Evolutionary conservation across 1,140 invertebrate species (phyloP).

Genomic region (Ceratina calcarata): DNA sequence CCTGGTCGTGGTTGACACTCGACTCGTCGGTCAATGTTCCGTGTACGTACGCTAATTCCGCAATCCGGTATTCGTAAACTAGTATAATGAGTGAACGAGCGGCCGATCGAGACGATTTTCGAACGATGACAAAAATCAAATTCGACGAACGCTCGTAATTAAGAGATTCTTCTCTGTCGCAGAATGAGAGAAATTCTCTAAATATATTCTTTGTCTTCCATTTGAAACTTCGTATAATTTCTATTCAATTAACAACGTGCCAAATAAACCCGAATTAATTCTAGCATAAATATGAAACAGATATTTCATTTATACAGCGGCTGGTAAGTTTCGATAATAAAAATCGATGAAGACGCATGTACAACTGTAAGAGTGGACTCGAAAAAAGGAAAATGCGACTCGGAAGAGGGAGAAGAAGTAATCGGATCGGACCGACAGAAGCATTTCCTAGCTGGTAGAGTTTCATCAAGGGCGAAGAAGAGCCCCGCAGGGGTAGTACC

Average conservation of each 20-base stretch:
- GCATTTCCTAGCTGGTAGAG: not conserved
- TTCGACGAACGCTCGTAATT: not conserved
- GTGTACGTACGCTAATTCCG: not conserved
- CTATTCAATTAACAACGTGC: no score
- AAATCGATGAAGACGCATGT: not conserved
- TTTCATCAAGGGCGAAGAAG: slow-evolving; percentile 13
- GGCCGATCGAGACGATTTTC: not conserved
- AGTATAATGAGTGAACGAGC: not conserved
- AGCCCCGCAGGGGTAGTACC: slow-evolving; percentile 30
- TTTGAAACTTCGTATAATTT: no score
- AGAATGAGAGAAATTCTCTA: no score
- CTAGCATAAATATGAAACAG: no score
- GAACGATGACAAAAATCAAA: not conserved
- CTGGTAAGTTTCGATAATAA: no score
- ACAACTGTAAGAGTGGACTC: not conserved
- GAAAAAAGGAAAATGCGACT: not conserved
- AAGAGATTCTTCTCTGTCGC: no score
- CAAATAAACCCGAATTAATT: no score
- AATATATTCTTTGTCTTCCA: no score
- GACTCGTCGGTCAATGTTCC: slow-evolving; percentile 3
- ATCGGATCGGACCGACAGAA: slow-evolving; percentile 16
- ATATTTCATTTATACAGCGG: no score
- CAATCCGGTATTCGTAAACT: not conserved
- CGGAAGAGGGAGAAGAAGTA: not conserved
- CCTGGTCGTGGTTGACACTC: not conserved